Conservation (phyloP, 2,888 invertebrate genomes). For the Calliopum simillimum region DNA sequence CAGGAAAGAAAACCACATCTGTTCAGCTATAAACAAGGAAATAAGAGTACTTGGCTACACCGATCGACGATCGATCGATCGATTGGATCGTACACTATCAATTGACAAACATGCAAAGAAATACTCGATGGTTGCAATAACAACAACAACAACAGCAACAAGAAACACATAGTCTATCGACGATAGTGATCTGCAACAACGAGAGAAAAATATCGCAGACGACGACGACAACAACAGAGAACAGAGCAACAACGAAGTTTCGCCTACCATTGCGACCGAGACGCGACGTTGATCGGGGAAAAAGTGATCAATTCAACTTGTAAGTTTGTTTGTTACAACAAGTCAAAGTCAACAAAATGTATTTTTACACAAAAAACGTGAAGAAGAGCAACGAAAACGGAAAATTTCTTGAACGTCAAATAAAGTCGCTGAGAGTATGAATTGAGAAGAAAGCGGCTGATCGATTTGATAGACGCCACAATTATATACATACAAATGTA, state of each 20-base stretch:
- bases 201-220: constrained; percentile 46
- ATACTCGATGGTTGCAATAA: not conserved
- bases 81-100: constrained; percentile 1
- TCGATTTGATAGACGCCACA: too few species aligned
- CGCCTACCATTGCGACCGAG: constrained; percentile 8
- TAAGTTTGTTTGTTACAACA: constrained; percentile 39
- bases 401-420: not conserved
- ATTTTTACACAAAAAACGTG: constrained; percentile 13
- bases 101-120: not conserved
- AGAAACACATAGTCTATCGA: constrained; percentile 56
- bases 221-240: constrained; percentile 34
- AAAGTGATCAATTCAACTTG: constrained; percentile 51
- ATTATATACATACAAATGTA: too few species aligned
- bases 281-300: not conserved
- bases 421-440: too few species aligned
- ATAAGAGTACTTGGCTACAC: too few species aligned
- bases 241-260: not conserved
- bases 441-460: not conserved
- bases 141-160: constrained; percentile 5
- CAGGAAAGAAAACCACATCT: not conserved
- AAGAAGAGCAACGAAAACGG: not conserved
- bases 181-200: constrained; percentile 53
- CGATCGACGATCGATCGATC: constrained; percentile 1
- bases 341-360: constrained; percentile 47
- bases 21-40: not conserved